Conservation (phyloP, 2,797 vertebrate species). For the Anguilla obscura region DNA sequence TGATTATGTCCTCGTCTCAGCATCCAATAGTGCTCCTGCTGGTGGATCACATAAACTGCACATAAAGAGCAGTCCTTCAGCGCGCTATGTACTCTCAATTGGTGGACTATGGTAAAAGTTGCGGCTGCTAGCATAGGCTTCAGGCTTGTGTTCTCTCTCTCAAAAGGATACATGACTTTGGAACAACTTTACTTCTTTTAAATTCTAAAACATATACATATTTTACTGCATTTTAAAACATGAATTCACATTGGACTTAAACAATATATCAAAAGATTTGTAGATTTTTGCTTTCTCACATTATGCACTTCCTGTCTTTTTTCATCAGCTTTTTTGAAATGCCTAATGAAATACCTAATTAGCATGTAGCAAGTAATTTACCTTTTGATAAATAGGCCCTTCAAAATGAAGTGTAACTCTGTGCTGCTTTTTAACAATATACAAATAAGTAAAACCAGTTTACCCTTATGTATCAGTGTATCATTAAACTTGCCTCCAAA, state of each 20-base stretch:
- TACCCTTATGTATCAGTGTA: not conserved
- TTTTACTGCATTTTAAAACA: not conserved
- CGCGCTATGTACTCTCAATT: not conserved
- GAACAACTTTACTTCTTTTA: not conserved
- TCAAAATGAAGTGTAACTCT: not conserved
- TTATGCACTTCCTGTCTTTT: not conserved
- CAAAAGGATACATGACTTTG: not conserved
- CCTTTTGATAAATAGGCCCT: not conserved
- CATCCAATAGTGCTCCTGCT: not conserved
- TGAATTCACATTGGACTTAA: not conserved
- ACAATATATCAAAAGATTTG: not conserved
- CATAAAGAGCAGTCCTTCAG: not conserved
- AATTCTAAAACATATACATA: not conserved
- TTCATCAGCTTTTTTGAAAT: not conserved
- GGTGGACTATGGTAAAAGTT: too few species aligned
- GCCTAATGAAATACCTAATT: not conserved
- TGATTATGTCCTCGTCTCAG: not conserved
- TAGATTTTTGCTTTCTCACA: not conserved
- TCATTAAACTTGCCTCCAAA: not conserved
- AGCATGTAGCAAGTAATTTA: not conserved
- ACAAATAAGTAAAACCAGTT: not conserved
- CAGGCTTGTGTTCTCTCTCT: not conserved
- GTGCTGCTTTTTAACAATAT: not conserved
- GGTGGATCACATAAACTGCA: not conserved
- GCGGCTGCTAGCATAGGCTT: too few species aligned